These are phyloP conservation scores for Baronia brevicornis DNA, from an alignment of 2,888 invertebrate genomes.

Conservation along the genomic window DNA sequence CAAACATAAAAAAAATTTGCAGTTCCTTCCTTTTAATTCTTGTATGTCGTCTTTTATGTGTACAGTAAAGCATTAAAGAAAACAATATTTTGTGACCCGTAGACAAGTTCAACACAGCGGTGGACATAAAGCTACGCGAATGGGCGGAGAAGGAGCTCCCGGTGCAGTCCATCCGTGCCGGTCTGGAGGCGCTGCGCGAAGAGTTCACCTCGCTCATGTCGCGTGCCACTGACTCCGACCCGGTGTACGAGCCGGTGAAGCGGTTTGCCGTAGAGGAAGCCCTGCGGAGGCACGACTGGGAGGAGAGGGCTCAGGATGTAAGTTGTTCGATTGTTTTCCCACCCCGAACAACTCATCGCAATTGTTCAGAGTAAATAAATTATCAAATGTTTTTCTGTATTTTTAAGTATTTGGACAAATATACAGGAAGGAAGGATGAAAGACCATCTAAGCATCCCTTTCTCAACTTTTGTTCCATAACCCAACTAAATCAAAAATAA, in stretches of 20 bases:
- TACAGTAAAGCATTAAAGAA: no score
- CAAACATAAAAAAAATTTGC: no score
- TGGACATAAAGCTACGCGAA: conserved; percentile 95
- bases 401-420: no score
- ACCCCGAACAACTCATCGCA: no score
- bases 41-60: no score
- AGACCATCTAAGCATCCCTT: no score
- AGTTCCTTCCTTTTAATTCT: no score
- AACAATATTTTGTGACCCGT: conserved; percentile 8
- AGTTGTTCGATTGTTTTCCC: conserved; percentile 21
- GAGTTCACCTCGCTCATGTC: conserved; percentile 50
- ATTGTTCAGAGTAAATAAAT: no score
- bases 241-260: conserved; percentile 93
- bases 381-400: no score
- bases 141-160: conserved; percentile 97
- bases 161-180: conserved; percentile 72
- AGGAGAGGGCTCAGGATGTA: conserved; percentile 85
- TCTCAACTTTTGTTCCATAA: no score
- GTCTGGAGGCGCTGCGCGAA: conserved; percentile 83
- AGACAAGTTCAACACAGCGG: conserved; percentile 90
- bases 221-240: conserved; percentile 81
- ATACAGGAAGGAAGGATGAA: no score
- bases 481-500: no score
- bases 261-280: conserved; percentile 91
- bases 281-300: conserved; percentile 93